Percentiles rank a stretch among this genome's conserved stretches.
phyloP scores from a whole-genome alignment of 1,140 invertebrate genomes.

The Drosophila quadrilineata region DNA sequence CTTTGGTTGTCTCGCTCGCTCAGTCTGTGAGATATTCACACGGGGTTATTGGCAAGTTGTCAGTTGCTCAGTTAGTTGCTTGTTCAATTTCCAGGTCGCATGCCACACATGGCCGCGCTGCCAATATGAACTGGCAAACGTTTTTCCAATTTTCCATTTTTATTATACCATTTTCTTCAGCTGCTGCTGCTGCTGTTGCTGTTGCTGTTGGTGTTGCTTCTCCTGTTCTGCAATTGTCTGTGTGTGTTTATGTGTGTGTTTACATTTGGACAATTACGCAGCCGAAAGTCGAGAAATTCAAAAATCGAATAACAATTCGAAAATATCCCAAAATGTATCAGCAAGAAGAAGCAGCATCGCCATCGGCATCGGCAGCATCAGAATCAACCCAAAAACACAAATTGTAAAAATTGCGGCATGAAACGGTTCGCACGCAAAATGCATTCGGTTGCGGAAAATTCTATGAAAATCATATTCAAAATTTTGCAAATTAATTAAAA shows the following conservation, averaged over 20 bases:
- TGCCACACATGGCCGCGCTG: constrained; percentile 6
- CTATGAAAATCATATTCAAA: neutral
- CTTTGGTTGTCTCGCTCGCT: neutral
- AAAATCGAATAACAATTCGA: constrained; percentile 32
- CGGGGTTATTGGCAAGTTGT: neutral
- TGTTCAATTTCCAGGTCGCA: constrained; percentile 10
- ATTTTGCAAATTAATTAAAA: neutral
- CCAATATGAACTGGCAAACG: constrained; percentile 10
- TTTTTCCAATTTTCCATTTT: neutral
- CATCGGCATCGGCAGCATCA: too few relatives aligned
- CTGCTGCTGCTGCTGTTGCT: constrained; percentile 8
- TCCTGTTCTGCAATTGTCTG: constrained; percentile 12
- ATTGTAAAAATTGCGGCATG: constrained; percentile 7
- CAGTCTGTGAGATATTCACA: neutral
- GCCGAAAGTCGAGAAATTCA: constrained; percentile 43
- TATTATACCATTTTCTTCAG: too few relatives aligned
- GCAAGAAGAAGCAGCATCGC: too few relatives aligned
- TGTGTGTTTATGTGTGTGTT: constrained; percentile 37
- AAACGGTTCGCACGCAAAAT: constrained; percentile 3
- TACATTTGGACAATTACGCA: constrained; percentile 73
- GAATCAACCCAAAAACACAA: constrained; percentile 21
- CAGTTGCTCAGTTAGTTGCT: neutral
- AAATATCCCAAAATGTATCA: too few relatives aligned
- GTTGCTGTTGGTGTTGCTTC: neutral
- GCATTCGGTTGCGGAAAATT: constrained; percentile 2